A percentile compares a stretch with the other conserved stretches of the same genome.
These are phyloP conservation scores for Phaethornis superciliosus DNA, from an alignment of 2,113 vertebrate species.

Conservation along the genomic window DNA sequence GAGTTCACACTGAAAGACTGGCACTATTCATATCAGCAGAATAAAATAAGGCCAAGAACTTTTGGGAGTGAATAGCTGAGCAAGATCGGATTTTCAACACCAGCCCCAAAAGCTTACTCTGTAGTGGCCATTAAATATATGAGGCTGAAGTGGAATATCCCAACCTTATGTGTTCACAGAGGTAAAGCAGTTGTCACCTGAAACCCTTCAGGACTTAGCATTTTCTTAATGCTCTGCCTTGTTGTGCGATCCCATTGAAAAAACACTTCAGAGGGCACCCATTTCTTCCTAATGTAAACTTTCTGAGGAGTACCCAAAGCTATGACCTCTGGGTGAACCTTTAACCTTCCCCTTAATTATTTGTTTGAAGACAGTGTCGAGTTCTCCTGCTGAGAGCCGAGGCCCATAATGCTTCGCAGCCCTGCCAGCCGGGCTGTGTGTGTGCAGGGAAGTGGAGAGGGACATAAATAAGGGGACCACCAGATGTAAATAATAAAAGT, in stretches of 20 bases:
- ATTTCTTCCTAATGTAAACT: slow-evolving; percentile 90
- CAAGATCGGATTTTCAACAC: background rate
- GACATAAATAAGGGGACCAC: slow-evolving; percentile 89
- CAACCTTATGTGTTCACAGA: background rate
- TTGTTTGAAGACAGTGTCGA: slow-evolving; percentile 99
- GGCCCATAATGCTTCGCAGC: slow-evolving; percentile 85
- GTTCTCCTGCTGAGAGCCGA: slow-evolving; percentile 92
- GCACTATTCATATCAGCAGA: background rate
- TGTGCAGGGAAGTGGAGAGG: slow-evolving; percentile 75
- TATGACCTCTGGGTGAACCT: slow-evolving; percentile 94
- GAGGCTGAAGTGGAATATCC: slow-evolving; percentile 5
- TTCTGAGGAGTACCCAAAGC: slow-evolving; percentile 93
- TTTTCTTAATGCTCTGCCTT: slow-evolving; percentile 72
- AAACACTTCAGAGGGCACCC: slow-evolving; percentile 74
- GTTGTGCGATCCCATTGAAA: slow-evolving; percentile 71
- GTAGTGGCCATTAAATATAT: slow-evolving; percentile 6
- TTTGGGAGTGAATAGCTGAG: background rate
- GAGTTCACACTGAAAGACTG: background rate
- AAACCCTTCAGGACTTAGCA: slow-evolving; percentile 63
- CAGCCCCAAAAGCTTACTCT: background rate
- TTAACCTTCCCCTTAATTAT: slow-evolving; percentile 98
- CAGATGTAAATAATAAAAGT: slow-evolving; percentile 98
- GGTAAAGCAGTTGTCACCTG: slow-evolving; percentile 32
- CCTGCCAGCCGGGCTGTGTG: slow-evolving; percentile 71
- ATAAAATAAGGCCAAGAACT: background rate